Evolutionary conservation across 30 jellyfish, hydroid and myxozoan genomes (phyloP), one percentile per base, ranked within the genome.

Genomic region (Pseudorhiza aurosa): DNA sequence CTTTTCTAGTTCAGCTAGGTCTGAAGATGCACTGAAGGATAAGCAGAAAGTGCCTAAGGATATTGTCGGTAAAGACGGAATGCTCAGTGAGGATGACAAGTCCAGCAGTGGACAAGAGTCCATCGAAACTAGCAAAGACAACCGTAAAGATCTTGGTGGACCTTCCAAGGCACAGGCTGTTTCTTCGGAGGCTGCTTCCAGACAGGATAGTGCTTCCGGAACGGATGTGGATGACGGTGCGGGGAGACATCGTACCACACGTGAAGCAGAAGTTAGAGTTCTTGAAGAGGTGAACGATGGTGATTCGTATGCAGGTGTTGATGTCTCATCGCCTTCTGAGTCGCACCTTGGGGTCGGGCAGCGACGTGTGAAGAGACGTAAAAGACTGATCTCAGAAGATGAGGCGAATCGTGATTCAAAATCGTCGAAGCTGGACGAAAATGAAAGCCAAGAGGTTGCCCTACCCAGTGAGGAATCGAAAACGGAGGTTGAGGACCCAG

Each of bases 351-450:
- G 89, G 9, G 70, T 77, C 22, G 74, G 82, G 40, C 82, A 60
- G 45, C 53, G 89, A 22, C 60, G 60, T 8, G 72, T 77, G 1
- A 60, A 58, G 24, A 39, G 82, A 45, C 79, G 89, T 10, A 77
- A 62, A 37, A 24, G 89, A 30, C 62, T 77, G 46, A 77, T 77
- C 15, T 77, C 89, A 19, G 82, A 63, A 12, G 53, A 62, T 27
- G 82, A 30, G 59, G 75, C 28, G 30, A 71, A 47, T 14, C 72
- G 30, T 2, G 37, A 18, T 2, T 1, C 69, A 1, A 77, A 77
- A 60, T 17, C 89, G 1, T 47, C 82, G 0, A 51, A 56, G 47
- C 35, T 45, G 27, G 76, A 53, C 14, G 87, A 57, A 7, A 24
- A 35, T 4, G 57, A 73, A 73, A 44, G 58, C 30, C 21, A 31